Evolutionary conservation across 2,797 vertebrate genomes (phyloP).

Genomic region (Chelon labrosus): DNA sequence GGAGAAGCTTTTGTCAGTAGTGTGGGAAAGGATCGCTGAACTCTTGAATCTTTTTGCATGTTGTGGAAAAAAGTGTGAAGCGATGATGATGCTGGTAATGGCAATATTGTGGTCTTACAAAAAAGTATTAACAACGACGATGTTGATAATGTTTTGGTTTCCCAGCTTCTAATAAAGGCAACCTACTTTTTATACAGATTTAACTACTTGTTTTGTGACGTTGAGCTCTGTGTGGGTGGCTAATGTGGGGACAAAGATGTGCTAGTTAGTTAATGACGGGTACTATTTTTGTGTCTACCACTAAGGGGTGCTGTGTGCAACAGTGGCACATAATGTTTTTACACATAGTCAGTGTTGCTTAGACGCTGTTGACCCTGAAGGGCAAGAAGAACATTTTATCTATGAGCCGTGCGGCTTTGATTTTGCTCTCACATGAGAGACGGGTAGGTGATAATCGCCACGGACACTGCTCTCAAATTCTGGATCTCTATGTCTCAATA

Average conservation of each 20-base stretch:
- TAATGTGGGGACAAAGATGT: background rate
- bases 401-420: too few relatives aligned
- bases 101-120: constrained; percentile 79
- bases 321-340: background rate
- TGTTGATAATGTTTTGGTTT: constrained; percentile 85
- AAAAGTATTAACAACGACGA: constrained; percentile 73
- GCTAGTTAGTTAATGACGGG: background rate
- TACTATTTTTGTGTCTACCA: constrained; percentile 22
- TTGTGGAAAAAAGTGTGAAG: constrained; percentile 74
- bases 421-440: too few relatives aligned
- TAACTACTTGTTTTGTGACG: constrained; percentile 79
- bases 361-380: too few relatives aligned
- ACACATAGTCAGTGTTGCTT: too few relatives aligned
- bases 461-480: too few relatives aligned
- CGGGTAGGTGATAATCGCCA: too few relatives aligned
- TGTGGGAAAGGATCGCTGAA: constrained; percentile 71
- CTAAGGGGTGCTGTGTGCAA: constrained; percentile 37
- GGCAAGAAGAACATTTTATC: too few relatives aligned
- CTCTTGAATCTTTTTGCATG: constrained; percentile 81
- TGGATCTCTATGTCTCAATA: too few relatives aligned
- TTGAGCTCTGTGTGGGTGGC: constrained; percentile 54
- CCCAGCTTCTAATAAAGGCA: constrained; percentile 86
- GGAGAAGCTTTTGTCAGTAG: constrained; percentile 70
- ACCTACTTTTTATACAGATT: constrained; percentile 84
- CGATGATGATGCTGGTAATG: constrained; percentile 66